phyloP scores from a whole-genome alignment of 2,888 invertebrate genomes.

The Drosophila robusta region DNA sequence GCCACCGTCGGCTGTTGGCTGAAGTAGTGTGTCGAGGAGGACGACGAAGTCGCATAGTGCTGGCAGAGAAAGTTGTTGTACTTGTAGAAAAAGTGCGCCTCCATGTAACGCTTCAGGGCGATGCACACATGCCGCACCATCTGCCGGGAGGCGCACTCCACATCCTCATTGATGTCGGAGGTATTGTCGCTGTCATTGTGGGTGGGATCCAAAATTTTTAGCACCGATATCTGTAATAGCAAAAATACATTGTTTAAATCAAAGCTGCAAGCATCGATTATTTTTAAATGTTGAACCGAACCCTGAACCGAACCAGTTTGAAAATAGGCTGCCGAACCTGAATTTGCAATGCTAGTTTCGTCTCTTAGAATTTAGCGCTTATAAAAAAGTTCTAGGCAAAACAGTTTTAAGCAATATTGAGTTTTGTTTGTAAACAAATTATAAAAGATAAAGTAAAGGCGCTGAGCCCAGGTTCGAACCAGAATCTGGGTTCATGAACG shows the following conservation, averaged over 20 bases:
- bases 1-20: slow-evolving; percentile 86
- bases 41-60: slow-evolving; percentile 85
- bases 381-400: too few species aligned
- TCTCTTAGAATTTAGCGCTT: too few species aligned
- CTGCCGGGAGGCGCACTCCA: slow-evolving; percentile 95
- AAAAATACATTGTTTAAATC: neutral
- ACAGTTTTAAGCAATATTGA: too few species aligned
- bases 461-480: too few species aligned
- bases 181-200: slow-evolving; percentile 87
- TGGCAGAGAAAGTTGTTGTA: slow-evolving; percentile 89
- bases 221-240: slow-evolving; percentile 90
- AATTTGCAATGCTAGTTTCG: too few species aligned
- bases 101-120: slow-evolving; percentile 95
- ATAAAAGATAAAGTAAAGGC: too few species aligned
- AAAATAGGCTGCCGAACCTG: too few species aligned
- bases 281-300: too few species aligned
- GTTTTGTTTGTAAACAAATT: too few species aligned
- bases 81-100: slow-evolving; percentile 93
- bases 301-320: too few species aligned
- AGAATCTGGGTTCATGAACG: too few species aligned
- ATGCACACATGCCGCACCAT: slow-evolving; percentile 96
- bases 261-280: too few species aligned
- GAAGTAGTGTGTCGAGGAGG: slow-evolving; percentile 77
- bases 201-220: slow-evolving; percentile 91
- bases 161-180: slow-evolving; percentile 90